phyloP scores from a whole-genome alignment of 2,888 invertebrate species.

The Drosophila emarginata region DNA sequence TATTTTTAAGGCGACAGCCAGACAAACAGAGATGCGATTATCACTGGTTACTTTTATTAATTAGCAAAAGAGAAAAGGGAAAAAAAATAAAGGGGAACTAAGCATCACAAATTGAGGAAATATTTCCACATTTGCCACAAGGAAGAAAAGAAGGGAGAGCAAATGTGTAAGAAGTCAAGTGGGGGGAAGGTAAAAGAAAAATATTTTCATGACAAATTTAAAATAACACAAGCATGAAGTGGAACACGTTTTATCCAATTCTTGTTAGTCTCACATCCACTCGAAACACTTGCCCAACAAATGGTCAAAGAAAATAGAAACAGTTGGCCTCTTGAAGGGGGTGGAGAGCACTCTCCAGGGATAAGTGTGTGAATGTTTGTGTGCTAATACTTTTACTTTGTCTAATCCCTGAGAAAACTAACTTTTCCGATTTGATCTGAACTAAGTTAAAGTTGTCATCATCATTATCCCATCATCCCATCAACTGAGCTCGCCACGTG shows the following conservation, averaged over 20 bases:
- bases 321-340: neutral
- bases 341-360: conserved; percentile 53
- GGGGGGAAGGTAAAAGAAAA: conserved; percentile 56
- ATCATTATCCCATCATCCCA: conserved; percentile 18
- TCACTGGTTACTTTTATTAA: conserved; percentile 53
- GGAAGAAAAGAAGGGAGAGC: conserved; percentile 8
- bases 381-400: neutral
- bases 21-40: conserved; percentile 14
- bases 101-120: conserved; percentile 68
- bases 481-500: conserved; percentile 54
- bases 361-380: neutral
- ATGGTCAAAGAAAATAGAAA: conserved; percentile 43
- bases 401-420: conserved; percentile 17
- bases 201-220: conserved; percentile 79
- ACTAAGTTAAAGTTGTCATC: conserved; percentile 7
- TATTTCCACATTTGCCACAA: conserved; percentile 46
- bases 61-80: conserved; percentile 39
- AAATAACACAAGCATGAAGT: conserved; percentile 74
- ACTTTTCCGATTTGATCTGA: conserved; percentile 29
- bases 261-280: too few species aligned
- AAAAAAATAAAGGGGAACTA: conserved; percentile 55
- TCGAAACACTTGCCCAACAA: conserved; percentile 49
- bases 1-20: conserved; percentile 36
- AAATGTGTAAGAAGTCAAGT: conserved; percentile 15
- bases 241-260: conserved; percentile 60